Evolutionary conservation across 23 tunicate species (phyloP).

Genomic region (Halocynthia roretzi): DNA sequence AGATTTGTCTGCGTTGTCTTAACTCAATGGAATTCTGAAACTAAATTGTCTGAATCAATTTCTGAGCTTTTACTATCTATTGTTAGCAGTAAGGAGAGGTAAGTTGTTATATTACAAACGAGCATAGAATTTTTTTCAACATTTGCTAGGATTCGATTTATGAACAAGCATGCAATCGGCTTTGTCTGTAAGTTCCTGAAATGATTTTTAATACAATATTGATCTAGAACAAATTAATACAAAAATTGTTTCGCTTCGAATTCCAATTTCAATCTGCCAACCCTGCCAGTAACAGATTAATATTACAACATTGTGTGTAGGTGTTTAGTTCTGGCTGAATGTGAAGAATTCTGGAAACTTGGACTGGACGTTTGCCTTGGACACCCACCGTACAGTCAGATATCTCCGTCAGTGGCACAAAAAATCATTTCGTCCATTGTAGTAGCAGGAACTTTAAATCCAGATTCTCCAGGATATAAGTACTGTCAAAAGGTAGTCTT

Average conservation of each 20-base stretch:
- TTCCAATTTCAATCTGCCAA: too few relatives aligned
- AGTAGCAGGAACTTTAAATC: constrained; percentile 56
- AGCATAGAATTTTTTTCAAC: background rate
- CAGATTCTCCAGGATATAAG: constrained; percentile 45
- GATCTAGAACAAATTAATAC: background rate
- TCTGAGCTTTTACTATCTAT: constrained; percentile 28
- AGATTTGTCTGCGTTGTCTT: constrained; percentile 19
- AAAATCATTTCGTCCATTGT: constrained; percentile 45
- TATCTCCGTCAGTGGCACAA: constrained; percentile 37
- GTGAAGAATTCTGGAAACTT: constrained; percentile 52
- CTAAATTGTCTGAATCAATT: constrained; percentile 25
- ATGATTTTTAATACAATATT: background rate
- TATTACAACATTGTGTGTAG: too few relatives aligned
- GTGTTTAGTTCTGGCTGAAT: constrained; percentile 38
- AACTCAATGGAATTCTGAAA: constrained; percentile 48
- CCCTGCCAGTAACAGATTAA: too few relatives aligned
- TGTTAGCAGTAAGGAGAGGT: constrained; percentile 48
- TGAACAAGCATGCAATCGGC: too few relatives aligned
- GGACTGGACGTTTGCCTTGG: constrained; percentile 35
- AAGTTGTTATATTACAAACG: background rate
- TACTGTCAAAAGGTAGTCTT: constrained; percentile 55
- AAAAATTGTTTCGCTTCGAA: too few relatives aligned
- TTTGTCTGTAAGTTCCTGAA: too few relatives aligned
- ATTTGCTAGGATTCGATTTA: background rate
- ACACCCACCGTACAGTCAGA: constrained; percentile 3